Conservation (phyloP, 2,113 vertebrate species). For the Ceuthmochares aereus region DNA sequence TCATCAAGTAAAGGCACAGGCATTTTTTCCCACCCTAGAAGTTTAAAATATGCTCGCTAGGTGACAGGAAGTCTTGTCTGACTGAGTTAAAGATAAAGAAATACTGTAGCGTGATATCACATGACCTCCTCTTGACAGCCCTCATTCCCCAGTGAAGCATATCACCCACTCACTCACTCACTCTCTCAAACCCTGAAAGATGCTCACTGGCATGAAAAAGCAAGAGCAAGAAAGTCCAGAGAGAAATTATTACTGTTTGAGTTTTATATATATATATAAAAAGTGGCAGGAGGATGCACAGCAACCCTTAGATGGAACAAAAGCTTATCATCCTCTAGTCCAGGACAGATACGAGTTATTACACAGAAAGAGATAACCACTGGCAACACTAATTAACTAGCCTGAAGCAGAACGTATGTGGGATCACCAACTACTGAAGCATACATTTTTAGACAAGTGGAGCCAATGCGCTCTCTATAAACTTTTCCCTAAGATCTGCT, state of each 20-base stretch:
- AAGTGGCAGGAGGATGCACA: not conserved
- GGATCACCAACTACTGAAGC: not conserved
- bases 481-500: not conserved
- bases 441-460: not conserved
- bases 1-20: not conserved
- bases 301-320: not conserved
- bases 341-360: not conserved
- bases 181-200: not conserved
- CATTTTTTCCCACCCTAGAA: not conserved
- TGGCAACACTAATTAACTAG: constrained; percentile 11
- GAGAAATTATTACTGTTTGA: not conserved
- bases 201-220: not conserved
- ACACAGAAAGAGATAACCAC: not conserved
- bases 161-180: not conserved
- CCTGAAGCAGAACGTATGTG: not conserved
- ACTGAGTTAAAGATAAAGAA: not conserved
- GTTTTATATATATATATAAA: not conserved
- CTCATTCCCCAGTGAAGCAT: not conserved
- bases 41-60: not conserved
- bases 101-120: not conserved
- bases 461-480: not conserved
- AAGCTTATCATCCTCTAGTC: not conserved
- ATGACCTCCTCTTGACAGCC: not conserved
- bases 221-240: not conserved
- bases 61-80: not conserved